Evolutionary conservation across 2,113 vertebrate species (phyloP), one percentile per base, ranked within the genome.

Genomic region (Ploceus nigricollis): DNA sequence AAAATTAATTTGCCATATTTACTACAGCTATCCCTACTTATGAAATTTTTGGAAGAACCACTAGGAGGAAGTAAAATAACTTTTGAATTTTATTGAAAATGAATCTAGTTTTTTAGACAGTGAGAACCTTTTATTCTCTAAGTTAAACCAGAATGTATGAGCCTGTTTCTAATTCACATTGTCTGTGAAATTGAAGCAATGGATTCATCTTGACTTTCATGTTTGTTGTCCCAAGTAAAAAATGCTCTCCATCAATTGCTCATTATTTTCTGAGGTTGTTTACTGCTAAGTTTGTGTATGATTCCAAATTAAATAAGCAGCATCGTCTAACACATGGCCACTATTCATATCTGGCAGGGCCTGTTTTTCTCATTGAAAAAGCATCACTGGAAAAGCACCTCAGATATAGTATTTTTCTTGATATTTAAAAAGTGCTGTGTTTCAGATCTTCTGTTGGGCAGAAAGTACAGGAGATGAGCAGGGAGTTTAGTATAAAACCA

Each of bases 121-220:
- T 88, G 79, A 95, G 96, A 97, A 97, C 40, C 76, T 96, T 96
- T 96, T 96, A 91, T 93, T 94, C 88, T 87, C 82, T 94, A 97
- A 97, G 96, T 96, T 88, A 95, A 97, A 97, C 83, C 79, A 93
- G 94, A 96, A 92, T 84, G 83, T 83, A 75, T 94, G 63, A 91
- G 77, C 83, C 97, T 97, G 97, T 93, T 98, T 98, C 96, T 97
- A 94, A 98, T 98, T 97, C 94, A 21, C 30, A 27, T 85, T 87
- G 94, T 93, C 96, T 42, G 8, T 96, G 96, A 97, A 97, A 94
- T 30, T 78, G 63, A 94, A 96, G 82, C 56, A 96, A 63, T 90
- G 70, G 70, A 81, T 96, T 97, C 77, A 87, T 97, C 82, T 91
- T 86, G 70, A 96, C 92, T 97, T 97, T 96, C 90, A 93, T 85